phyloP scores from a whole-genome alignment of 2,888 invertebrate genomes.

The Cryptosula pallasiana region DNA sequence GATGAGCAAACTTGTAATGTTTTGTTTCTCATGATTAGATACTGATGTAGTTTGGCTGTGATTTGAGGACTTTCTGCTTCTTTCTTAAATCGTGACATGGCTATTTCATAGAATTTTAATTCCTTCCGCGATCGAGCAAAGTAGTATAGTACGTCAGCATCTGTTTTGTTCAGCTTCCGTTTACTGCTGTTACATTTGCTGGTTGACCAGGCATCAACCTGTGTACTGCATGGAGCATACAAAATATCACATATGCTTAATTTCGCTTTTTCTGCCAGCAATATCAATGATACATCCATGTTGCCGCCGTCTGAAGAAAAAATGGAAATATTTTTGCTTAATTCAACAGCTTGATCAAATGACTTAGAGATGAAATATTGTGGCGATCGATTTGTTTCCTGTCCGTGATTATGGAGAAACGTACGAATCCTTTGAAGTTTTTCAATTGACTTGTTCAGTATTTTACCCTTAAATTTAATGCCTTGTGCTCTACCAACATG shows the following conservation, averaged over 20 bases:
- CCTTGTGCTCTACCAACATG: background rate
- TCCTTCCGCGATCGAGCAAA: background rate
- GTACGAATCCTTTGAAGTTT: background rate
- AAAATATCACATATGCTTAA: slow-evolving; percentile 11
- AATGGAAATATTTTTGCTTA: background rate
- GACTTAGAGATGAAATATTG: background rate
- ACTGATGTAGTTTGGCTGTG: background rate
- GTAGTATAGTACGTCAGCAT: background rate
- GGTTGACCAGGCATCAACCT: background rate
- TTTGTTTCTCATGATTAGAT: background rate
- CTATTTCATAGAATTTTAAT: background rate
- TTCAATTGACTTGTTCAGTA: no score
- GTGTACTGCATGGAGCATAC: background rate
- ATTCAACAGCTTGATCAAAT: background rate
- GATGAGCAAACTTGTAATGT: background rate
- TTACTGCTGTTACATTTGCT: slow-evolving; percentile 2
- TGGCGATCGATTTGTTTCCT: background rate
- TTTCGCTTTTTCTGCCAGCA: background rate
- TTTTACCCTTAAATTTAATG: background rate
- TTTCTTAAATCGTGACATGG: slow-evolving; percentile 3
- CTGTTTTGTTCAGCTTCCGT: background rate
- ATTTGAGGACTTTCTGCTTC: background rate
- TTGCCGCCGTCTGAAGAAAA: slow-evolving; percentile 11
- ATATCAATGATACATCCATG: slow-evolving; percentile 2
- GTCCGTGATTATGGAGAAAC: background rate